Evolutionary conservation across 1,140 invertebrate genomes (phyloP).

Genomic region (Armadillidium nasatum): DNA sequence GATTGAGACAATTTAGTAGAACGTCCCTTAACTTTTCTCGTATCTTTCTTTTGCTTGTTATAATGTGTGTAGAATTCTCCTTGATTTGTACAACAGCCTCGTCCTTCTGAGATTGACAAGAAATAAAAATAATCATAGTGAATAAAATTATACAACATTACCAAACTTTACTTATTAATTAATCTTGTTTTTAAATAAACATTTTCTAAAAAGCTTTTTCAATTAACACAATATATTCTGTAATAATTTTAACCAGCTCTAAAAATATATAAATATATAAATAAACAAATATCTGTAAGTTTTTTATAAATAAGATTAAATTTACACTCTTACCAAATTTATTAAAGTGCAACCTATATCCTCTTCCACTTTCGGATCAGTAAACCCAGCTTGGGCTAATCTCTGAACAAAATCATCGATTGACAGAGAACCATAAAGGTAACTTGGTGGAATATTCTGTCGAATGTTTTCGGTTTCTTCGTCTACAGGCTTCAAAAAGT

Average conservation of each 20-base stretch:
- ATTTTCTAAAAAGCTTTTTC: too few relatives aligned
- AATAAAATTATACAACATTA: too few relatives aligned
- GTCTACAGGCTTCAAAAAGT: background rate
- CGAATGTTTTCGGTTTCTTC: background rate
- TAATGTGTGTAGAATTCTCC: constrained; percentile 1
- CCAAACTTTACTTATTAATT: too few relatives aligned
- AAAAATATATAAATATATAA: too few relatives aligned
- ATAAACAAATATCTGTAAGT: too few relatives aligned
- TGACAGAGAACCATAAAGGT: background rate
- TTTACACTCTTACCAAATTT: background rate
- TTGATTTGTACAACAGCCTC: background rate
- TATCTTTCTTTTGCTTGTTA: background rate
- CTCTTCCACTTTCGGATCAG: background rate
- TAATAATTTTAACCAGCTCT: too few relatives aligned
- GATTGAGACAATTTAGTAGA: background rate
- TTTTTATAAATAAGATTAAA: too few relatives aligned
- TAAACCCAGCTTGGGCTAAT: background rate
- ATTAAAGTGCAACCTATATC: background rate
- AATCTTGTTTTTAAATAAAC: too few relatives aligned
- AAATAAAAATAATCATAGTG: too few relatives aligned
- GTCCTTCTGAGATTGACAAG: background rate
- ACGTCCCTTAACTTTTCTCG: background rate
- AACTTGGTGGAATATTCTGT: background rate
- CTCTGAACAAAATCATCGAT: background rate
- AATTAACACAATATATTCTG: too few relatives aligned